A percentile compares a stretch with the other conserved stretches of the same genome.
Conservation (phyloP, 2,797 vertebrate species). For the Lophius americanus region DNA sequence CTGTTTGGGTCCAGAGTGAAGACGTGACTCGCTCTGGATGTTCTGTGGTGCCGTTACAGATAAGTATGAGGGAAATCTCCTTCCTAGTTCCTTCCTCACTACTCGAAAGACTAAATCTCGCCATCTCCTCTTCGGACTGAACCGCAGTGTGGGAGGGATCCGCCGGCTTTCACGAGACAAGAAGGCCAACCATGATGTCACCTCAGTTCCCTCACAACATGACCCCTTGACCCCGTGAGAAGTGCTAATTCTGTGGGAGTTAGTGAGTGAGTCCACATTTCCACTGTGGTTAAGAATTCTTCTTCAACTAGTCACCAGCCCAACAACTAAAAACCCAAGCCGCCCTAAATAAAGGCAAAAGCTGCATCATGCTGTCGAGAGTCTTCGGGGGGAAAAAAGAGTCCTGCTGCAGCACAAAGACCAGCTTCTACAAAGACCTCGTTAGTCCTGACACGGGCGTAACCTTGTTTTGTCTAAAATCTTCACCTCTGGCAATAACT, state of each 20-base stretch:
- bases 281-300: slow-evolving; percentile 70
- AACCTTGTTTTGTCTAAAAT: slow-evolving; percentile 49
- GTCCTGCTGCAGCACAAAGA: slow-evolving; percentile 53
- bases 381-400: slow-evolving; percentile 43
- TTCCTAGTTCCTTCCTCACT: not conserved
- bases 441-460: slow-evolving; percentile 47
- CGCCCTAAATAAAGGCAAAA: slow-evolving; percentile 57
- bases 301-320: slow-evolving; percentile 65
- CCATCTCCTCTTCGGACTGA: slow-evolving; percentile 25
- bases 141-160: slow-evolving; percentile 58
- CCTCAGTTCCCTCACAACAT: slow-evolving; percentile 53
- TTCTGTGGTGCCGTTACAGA: slow-evolving; percentile 2
- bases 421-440: slow-evolving; percentile 59
- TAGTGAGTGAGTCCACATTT: slow-evolving; percentile 69
- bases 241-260: slow-evolving; percentile 52
- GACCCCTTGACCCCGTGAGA: slow-evolving; percentile 70
- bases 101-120: slow-evolving; percentile 43
- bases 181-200: slow-evolving; percentile 68
- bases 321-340: slow-evolving; percentile 63
- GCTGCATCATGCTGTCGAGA: slow-evolving; percentile 60
- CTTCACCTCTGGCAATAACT: slow-evolving; percentile 52
- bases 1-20: not conserved
- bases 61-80: not conserved
- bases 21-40: not conserved
- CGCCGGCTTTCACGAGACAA: slow-evolving; percentile 49